Evolutionary conservation across 2,113 vertebrate species (phyloP).

Genomic region (Mystacornis crossleyi): DNA sequence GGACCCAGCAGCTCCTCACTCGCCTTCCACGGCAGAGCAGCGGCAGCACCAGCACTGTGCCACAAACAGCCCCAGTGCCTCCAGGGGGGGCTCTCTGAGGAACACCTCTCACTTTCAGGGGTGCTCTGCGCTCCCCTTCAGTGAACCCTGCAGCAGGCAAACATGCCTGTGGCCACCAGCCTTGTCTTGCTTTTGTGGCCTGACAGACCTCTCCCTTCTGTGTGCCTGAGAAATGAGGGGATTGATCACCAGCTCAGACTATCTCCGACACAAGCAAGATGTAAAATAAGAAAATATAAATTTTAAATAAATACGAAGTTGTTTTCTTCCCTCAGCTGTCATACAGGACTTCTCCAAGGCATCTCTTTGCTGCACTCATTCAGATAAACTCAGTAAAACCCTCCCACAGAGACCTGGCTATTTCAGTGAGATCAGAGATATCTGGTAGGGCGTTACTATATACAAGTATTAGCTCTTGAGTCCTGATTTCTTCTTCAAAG

Average conservation of each 20-base stretch:
- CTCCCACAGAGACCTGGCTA: neutral
- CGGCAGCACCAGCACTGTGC: neutral
- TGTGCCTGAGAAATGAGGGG: neutral
- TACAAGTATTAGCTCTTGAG: neutral
- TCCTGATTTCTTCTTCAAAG: neutral
- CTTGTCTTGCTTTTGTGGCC: neutral
- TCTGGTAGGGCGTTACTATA: neutral
- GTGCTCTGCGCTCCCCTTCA: neutral
- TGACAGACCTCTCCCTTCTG: neutral
- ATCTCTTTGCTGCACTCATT: neutral
- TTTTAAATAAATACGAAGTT: neutral
- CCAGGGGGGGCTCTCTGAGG: neutral
- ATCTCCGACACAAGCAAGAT: neutral
- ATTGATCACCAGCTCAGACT: neutral
- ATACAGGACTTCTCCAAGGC: neutral
- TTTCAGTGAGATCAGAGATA: neutral
- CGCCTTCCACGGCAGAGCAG: neutral
- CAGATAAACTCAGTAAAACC: neutral
- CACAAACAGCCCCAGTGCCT: neutral
- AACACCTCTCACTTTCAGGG: neutral
- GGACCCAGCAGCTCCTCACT: neutral
- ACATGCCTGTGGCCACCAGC: neutral
- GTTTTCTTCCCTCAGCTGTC: neutral
- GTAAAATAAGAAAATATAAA: neutral
- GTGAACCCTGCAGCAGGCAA: neutral